Conservation (phyloP, 1,140 invertebrate species). For the Drosophila subobscura region DNA sequence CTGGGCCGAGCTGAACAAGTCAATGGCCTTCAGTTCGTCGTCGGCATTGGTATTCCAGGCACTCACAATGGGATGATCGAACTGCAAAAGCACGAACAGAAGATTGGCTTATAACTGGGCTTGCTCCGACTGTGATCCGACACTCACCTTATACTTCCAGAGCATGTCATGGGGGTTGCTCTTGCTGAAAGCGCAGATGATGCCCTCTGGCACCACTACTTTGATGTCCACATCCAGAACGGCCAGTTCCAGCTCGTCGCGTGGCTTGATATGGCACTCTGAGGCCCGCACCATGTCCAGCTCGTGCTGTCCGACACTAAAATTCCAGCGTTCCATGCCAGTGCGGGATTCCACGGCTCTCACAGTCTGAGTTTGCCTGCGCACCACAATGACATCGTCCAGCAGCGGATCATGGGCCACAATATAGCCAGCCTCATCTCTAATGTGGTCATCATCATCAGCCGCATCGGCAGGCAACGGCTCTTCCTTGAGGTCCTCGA, state of each 20-base stretch:
- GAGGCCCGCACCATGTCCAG: constrained; percentile 86
- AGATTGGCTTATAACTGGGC: not conserved
- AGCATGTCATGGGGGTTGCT: constrained; percentile 85
- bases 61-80: constrained; percentile 92
- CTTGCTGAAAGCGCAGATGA: constrained; percentile 87
- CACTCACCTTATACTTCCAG: constrained; percentile 89
- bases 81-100: constrained; percentile 84
- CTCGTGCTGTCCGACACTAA: constrained; percentile 95
- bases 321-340: constrained; percentile 97
- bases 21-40: constrained; percentile 87
- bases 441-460: constrained; percentile 35
- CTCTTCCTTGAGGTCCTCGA: constrained; percentile 25
- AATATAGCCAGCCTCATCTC: constrained; percentile 51
- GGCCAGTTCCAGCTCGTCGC: constrained; percentile 77
- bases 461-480: constrained; percentile 7
- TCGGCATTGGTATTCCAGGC: constrained; percentile 89
- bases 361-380: constrained; percentile 92
- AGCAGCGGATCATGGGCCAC: constrained; percentile 82
- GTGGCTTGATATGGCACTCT: constrained; percentile 84
- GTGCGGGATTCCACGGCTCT: constrained; percentile 92
- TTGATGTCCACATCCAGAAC: constrained; percentile 85
- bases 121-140: not conserved
- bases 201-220: constrained; percentile 90
- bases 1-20: constrained; percentile 88
- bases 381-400: constrained; percentile 90